Evolutionary conservation across 2,797 vertebrate genomes (phyloP).

Genomic region (Pipistrellus kuhlii): DNA sequence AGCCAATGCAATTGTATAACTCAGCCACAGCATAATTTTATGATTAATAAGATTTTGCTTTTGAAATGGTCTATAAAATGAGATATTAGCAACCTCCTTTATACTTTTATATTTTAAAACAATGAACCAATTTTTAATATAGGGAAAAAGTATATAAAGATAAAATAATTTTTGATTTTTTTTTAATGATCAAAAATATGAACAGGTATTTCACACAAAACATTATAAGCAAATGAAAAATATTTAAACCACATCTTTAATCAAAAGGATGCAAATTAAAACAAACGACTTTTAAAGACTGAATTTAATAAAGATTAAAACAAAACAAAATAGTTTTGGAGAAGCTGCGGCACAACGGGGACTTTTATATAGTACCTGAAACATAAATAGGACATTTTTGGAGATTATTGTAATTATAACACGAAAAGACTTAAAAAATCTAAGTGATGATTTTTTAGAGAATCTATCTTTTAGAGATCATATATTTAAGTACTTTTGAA

Average conservation of each 20-base stretch:
- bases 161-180: constrained; percentile 14
- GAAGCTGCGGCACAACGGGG: background rate
- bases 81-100: constrained; percentile 32
- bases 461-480: constrained; percentile 42
- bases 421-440: constrained; percentile 30
- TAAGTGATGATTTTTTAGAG: background rate
- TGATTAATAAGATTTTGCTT: background rate
- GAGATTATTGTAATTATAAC: constrained; percentile 42
- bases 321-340: constrained; percentile 15
- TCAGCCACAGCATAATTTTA: background rate
- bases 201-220: constrained; percentile 60
- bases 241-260: constrained; percentile 24
- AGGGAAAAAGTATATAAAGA: constrained; percentile 8
- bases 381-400: constrained; percentile 4
- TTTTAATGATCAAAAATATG: constrained; percentile 43
- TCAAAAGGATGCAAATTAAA: constrained; percentile 24
- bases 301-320: constrained; percentile 37
- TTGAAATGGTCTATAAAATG: constrained; percentile 50
- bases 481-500: constrained; percentile 17
- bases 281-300: constrained; percentile 33
- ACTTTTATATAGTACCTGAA: constrained; percentile 11
- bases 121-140: constrained; percentile 33
- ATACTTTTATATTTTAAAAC: constrained; percentile 44
- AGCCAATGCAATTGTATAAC: background rate
- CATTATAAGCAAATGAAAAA: constrained; percentile 45